These are phyloP conservation scores for Hyles euphorbiae DNA, from an alignment of 1,140 invertebrate species.

Conservation along the genomic window DNA sequence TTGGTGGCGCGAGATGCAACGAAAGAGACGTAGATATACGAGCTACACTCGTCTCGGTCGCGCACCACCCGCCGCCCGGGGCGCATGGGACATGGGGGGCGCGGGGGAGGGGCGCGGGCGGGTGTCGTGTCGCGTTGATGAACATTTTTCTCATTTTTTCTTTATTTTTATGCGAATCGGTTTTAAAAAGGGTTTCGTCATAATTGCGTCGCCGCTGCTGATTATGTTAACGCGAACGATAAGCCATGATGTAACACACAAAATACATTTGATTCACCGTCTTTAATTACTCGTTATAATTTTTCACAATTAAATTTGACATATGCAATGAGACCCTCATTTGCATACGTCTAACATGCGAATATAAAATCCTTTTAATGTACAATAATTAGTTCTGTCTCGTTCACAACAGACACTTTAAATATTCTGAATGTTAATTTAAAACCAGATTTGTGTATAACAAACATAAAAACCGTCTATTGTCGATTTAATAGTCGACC, in stretches of 20 bases:
- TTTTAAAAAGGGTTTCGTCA: conserved; percentile 74
- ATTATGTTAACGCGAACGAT: conserved; percentile 64
- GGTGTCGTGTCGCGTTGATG: conserved; percentile 72
- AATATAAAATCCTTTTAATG: too few species aligned
- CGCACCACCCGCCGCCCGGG: conserved; percentile 60
- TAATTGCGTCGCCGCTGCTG: conserved; percentile 65
- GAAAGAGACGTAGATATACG: conserved; percentile 36
- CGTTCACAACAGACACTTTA: too few species aligned
- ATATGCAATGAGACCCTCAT: too few species aligned
- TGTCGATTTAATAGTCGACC: conserved; percentile 1
- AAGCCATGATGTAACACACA: conserved; percentile 27
- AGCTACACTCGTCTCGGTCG: conserved; percentile 37
- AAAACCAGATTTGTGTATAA: too few species aligned
- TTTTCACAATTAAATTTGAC: neutral
- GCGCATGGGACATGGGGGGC: conserved; percentile 37
- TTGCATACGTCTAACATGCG: too few species aligned
- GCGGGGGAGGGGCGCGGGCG: conserved; percentile 27
- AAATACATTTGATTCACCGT: neutral
- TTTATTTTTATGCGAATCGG: conserved; percentile 72
- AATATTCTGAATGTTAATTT: too few species aligned
- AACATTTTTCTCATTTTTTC: conserved; percentile 74
- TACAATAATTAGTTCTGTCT: too few species aligned
- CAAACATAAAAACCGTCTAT: too few species aligned
- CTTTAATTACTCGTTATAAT: neutral
- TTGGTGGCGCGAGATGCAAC: conserved; percentile 67